These are phyloP conservation scores for Sepiola atlantica DNA, from an alignment of 2,888 invertebrate genomes.

Conservation along the genomic window DNA sequence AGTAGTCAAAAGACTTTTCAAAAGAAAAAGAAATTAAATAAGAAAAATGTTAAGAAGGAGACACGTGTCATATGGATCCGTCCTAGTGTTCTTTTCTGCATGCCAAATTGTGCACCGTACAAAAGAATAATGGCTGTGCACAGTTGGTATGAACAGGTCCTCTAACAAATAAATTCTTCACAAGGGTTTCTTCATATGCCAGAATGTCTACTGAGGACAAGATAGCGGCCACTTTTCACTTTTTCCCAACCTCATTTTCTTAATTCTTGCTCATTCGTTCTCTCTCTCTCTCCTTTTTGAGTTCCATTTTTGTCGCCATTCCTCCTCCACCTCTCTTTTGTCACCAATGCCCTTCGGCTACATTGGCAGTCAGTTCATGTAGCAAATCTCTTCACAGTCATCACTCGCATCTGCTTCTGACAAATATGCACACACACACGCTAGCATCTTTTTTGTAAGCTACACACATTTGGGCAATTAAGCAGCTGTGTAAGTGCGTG, in stretches of 20 bases:
- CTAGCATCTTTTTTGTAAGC: background rate
- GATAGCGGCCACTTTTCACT: background rate
- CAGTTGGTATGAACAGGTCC: constrained; percentile 9
- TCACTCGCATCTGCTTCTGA: background rate
- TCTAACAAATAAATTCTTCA: constrained; percentile 32
- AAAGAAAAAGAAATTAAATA: too few species aligned
- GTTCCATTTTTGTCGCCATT: constrained; percentile 2
- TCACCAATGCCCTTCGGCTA: background rate
- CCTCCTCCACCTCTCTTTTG: background rate
- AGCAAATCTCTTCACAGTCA: constrained; percentile 13
- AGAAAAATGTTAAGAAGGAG: too few species aligned
- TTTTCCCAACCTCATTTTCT: background rate
- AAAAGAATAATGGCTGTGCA: constrained; percentile 14
- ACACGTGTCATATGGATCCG: too few species aligned
- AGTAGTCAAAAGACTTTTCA: too few species aligned
- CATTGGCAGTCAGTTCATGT: constrained; percentile 22
- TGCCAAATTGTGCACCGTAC: background rate
- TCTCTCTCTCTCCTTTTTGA: background rate
- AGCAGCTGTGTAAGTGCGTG: background rate
- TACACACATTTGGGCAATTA: background rate
- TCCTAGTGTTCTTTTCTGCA: background rate
- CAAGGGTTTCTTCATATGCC: constrained; percentile 6
- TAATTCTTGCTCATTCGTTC: background rate
- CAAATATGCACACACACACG: background rate
- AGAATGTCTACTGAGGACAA: background rate